Conservation (phyloP, 2,888 invertebrate genomes). For the Patella ulyssiponensis region DNA sequence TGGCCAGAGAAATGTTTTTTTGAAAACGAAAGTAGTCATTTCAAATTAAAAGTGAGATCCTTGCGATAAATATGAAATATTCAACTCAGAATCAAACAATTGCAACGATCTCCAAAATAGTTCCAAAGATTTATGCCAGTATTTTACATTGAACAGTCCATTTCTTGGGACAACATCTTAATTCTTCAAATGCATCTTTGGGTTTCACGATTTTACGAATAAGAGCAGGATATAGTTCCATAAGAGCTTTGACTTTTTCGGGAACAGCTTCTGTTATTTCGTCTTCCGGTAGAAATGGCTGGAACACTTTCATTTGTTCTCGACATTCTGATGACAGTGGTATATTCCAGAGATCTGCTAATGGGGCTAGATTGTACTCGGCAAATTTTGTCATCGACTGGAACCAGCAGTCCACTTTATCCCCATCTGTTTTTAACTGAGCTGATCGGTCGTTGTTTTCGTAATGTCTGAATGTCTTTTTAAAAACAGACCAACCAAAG, state of each 20-base stretch:
- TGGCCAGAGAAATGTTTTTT: no score
- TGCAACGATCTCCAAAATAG: no score
- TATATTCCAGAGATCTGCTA: slow-evolving; percentile 1
- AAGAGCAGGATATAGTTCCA: background rate
- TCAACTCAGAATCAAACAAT: no score
- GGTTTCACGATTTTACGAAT: background rate
- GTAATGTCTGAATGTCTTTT: slow-evolving; percentile 8
- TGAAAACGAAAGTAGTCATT: no score
- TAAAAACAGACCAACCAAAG: background rate
- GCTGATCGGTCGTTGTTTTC: background rate
- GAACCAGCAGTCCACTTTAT: background rate
- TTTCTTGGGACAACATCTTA: background rate
- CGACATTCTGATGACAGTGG: background rate
- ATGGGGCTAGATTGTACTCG: background rate
- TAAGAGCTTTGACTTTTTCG: background rate
- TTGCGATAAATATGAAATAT: no score
- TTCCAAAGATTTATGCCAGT: no score
- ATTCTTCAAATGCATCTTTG: background rate
- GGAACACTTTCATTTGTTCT: background rate
- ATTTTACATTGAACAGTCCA: background rate
- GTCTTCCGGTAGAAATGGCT: background rate
- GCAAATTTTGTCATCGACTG: background rate
- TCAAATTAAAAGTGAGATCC: no score
- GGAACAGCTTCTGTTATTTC: background rate
- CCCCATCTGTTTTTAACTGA: background rate